Percentiles rank a stretch among this genome's conserved stretches.
Evolutionary conservation across 2,888 invertebrate genomes (phyloP).

Genomic region (Nemapogon koenigi): DNA sequence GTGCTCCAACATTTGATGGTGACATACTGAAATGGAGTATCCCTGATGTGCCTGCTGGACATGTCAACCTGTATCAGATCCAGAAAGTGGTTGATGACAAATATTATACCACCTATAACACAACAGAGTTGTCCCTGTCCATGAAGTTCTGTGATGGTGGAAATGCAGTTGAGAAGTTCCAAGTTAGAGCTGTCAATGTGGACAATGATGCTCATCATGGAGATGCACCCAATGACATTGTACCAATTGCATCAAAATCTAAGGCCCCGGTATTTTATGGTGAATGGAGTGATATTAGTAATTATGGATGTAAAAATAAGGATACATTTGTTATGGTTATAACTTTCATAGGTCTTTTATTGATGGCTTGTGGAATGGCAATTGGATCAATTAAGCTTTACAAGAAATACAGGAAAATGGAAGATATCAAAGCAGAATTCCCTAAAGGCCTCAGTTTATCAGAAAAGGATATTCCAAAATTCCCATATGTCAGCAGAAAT

Average conservation of each 20-base stretch:
- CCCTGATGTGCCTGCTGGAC: conserved; percentile 58
- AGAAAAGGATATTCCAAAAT: conserved; percentile 50
- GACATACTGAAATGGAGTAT: conserved; percentile 52
- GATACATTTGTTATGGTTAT: conserved; percentile 37
- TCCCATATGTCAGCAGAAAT: conserved; percentile 43
- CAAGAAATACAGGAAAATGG: conserved; percentile 68
- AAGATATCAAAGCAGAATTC: conserved; percentile 70
- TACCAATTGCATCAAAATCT: too few relatives aligned
- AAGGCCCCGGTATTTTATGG: conserved; percentile 26
- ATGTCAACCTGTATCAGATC: conserved; percentile 65
- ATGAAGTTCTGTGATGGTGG: conserved; percentile 38
- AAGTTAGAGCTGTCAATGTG: conserved; percentile 47
- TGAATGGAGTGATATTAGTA: conserved; percentile 37
- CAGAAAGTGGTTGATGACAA: conserved; percentile 37
- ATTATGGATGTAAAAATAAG: conserved; percentile 27
- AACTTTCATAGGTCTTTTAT: conserved; percentile 36
- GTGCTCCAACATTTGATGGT: conserved; percentile 28
- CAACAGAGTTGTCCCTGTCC: conserved; percentile 26
- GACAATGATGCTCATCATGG: conserved; percentile 41
- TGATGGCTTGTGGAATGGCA: conserved; percentile 27
- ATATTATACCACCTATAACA: conserved; percentile 29
- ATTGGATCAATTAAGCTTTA: conserved; percentile 59
- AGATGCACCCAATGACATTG: too few relatives aligned
- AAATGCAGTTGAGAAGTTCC: conserved; percentile 35
- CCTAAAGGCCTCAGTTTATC: conserved; percentile 68